phyloP scores from a whole-genome alignment of 35 echinoderm and acorn worm species.

The Lytechinus variegatus region DNA sequence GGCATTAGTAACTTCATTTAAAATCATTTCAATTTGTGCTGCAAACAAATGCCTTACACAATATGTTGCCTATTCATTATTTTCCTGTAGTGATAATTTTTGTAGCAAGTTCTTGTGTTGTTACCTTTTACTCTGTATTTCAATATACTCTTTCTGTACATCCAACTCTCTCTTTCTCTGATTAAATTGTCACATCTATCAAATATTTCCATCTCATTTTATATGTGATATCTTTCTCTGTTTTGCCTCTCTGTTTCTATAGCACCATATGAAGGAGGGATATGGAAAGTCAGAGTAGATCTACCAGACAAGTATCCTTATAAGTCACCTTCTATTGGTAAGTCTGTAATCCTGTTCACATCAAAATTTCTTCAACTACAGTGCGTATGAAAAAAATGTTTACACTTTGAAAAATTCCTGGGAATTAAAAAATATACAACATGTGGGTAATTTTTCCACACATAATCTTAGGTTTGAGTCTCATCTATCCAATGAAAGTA shows the following conservation, averaged over 20 bases:
- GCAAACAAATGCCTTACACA: no score
- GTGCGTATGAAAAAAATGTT: no score
- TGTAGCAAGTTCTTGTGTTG: background rate
- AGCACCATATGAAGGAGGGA: conserved; percentile 98
- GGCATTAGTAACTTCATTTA: no score
- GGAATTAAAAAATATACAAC: no score
- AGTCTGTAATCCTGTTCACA: background rate
- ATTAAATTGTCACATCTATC: background rate
- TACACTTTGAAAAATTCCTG: no score
- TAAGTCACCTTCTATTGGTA: conserved; percentile 99
- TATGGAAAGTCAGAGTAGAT: conserved; percentile 99
- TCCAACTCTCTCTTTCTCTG: background rate
- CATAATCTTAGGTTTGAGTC: no score
- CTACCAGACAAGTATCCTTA: conserved; percentile 99
- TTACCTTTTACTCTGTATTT: background rate
- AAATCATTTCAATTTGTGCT: no score
- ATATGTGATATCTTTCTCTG: background rate
- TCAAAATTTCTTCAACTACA: no score
- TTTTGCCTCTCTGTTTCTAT: background rate
- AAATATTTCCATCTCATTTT: background rate
- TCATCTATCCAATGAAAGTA: no score
- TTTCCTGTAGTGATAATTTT: background rate
- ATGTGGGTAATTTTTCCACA: no score
- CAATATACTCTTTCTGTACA: background rate
- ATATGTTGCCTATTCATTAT: background rate